These are phyloP conservation scores for rat (Rattus norvegicus) DNA, from an alignment of 2,113 vertebrate genomes.

Conservation along the genomic window GRCr8 NC_086023.1:117393001-117393500, in stretches of 20 bases:
- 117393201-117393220: neutral
- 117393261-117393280: neutral
- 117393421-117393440: neutral
- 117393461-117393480: neutral
- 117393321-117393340: neutral
- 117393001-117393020: neutral
- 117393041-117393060: conserved; percentile 3
- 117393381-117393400: neutral
- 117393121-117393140: conserved; percentile 50
- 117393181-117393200: neutral
- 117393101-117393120: conserved; percentile 59
- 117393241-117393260: neutral
- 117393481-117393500: neutral
- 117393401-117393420: neutral
- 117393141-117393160: conserved; percentile 31
- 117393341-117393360: neutral
- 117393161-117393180: conserved; percentile 17
- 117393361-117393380: neutral
- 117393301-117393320: neutral
- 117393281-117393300: neutral
- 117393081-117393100: conserved; percentile 46
- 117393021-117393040: neutral
- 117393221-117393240: neutral
- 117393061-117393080: conserved; percentile 19
- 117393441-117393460: neutral